Evolutionary conservation across 2,113 vertebrate species (phyloP).

Genomic region (Gulo gulo): DNA sequence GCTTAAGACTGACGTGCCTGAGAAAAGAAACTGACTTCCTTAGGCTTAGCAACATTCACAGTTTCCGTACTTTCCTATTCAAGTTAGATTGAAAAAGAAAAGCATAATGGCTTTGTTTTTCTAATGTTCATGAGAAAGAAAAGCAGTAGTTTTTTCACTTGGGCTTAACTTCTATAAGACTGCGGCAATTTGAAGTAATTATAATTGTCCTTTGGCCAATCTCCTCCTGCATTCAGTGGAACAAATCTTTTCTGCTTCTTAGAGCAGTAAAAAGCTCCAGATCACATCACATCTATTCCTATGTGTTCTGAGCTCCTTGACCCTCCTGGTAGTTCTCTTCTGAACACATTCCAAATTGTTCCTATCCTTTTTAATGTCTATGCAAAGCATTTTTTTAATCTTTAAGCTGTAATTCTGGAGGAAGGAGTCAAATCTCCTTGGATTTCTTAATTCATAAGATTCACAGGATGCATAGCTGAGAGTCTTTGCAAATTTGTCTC

Average conservation of each 20-base stretch:
- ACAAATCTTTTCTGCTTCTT: not conserved
- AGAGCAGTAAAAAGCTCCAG: not conserved
- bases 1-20: not conserved
- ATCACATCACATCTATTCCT: not conserved
- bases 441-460: not conserved
- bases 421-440: not conserved
- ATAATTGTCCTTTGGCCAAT: not conserved
- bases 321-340: not conserved
- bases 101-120: not conserved
- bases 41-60: not conserved
- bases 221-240: not conserved
- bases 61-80: not conserved
- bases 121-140: not conserved
- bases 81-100: not conserved
- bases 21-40: not conserved
- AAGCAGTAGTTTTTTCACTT: not conserved
- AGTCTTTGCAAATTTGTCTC: conserved; percentile 30
- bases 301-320: not conserved
- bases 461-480: not conserved
- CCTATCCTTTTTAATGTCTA: not conserved
- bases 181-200: not conserved
- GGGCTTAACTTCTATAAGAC: not conserved
- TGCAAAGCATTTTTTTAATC: not conserved
- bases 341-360: not conserved
- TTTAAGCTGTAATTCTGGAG: not conserved